Conservation (phyloP, 64 coral and sea anemone species). For the Hydrozoanthus tunicans region DNA sequence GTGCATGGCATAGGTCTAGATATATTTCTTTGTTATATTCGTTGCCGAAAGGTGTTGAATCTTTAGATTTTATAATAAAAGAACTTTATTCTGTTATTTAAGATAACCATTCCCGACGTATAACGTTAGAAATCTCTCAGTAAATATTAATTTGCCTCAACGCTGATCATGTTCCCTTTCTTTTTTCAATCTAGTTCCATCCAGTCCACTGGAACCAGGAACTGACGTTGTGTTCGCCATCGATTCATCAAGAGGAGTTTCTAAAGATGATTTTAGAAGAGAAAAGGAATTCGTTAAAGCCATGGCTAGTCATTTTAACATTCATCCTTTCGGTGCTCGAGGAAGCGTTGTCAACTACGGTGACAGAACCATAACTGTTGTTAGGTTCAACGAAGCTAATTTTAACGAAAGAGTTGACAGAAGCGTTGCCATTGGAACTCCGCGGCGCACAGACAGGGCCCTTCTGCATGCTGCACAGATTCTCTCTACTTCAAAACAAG, state of each 20-base stretch:
- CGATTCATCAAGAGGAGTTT: conserved; percentile 64
- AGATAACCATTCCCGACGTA: too few relatives aligned
- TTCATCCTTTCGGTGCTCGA: conserved; percentile 30
- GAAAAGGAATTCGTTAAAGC: conserved; percentile 74
- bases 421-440: neutral
- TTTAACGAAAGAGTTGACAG: conserved; percentile 9
- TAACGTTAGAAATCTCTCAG: too few relatives aligned
- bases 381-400: conserved; percentile 9
- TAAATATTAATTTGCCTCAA: too few relatives aligned
- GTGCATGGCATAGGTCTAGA: too few relatives aligned
- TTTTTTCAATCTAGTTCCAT: conserved; percentile 19
- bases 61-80: too few relatives aligned
- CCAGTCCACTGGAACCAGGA: conserved; percentile 19
- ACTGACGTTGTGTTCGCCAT: conserved; percentile 74
- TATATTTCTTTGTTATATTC: too few relatives aligned
- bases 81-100: too few relatives aligned
- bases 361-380: neutral
- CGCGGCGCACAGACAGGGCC: conserved; percentile 8
- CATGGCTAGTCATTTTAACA: conserved; percentile 54
- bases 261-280: conserved; percentile 54
- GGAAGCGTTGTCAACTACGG: conserved; percentile 41
- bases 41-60: too few relatives aligned
- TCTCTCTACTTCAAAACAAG: conserved; percentile 20
- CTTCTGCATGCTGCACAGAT: conserved; percentile 26
- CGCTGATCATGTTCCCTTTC: neutral